Evolutionary conservation across 1,140 invertebrate genomes (phyloP), one percentile per base, ranked within the genome.

Genomic region (Drosophila equinoxialis): DNA sequence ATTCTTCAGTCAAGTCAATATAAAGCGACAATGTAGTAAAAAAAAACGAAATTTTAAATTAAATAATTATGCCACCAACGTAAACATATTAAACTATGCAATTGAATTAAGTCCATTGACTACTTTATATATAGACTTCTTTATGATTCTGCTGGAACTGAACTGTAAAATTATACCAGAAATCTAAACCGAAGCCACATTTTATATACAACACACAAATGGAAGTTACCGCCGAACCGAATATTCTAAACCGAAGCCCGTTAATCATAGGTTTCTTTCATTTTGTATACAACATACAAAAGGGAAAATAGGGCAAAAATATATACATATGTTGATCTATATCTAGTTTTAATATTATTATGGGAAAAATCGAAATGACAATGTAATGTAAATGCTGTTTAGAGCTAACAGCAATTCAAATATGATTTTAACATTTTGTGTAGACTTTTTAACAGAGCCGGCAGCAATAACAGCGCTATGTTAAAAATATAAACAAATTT

Each of bases 391-490:
- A 51, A 23, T 51, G 17, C 13, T 8, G 8, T 51, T 8, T 4
- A 0, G 10, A 4, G 6, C 23, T 42, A 11, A 8, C 69, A 39
- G 35, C 26, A 59, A 74, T 6, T 10, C 26, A 6, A 45, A 42
- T 60, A 54, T 59, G 26, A 2, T n/a, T 6, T 1, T 66, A 42
- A 71, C 68, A 78, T 59, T 62, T 55, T 77, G 71, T 65, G 69
- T 75, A 80, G 51, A 68, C 74, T 71, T 33, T 13, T 30, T 48
- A 54, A 68, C 51, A 80, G 39, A n/a, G 59, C 37, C 14, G 20
- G 57, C 57, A 20, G 5, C n/a, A 7, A 13, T 13, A 13, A 42
- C 10, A 63, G 20, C 17, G n/a, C 6, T n/a, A 8, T 51, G 45
- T 51, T 51, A 23, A 23, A 51, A 51, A 23, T 23, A 51, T 51